phyloP scores from a whole-genome alignment of 2,797 vertebrate genomes.

The Acipenser oxyrinchus region DNA sequence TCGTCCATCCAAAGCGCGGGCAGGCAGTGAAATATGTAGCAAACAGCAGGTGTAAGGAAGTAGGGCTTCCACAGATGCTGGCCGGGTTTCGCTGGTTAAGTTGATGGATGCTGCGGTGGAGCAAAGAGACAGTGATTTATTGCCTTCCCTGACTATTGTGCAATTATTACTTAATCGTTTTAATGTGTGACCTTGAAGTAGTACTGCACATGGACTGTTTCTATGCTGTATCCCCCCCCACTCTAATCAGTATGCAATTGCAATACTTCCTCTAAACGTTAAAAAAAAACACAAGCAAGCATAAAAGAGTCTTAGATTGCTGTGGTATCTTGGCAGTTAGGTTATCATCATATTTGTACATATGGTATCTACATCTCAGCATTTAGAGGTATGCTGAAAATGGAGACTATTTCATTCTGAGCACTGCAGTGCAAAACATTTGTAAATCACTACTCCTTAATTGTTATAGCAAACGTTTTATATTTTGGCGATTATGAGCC shows the following conservation, averaged over 20 bases:
- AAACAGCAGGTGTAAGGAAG: neutral
- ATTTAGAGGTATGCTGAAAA: neutral
- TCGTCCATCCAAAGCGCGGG: neutral
- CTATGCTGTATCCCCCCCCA: conserved; percentile 8
- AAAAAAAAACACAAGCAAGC: no score
- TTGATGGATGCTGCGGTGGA: conserved; percentile 16
- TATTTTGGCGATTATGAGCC: no score
- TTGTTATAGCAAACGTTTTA: no score
- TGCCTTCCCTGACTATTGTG: conserved; percentile 42
- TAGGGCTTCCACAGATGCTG: neutral
- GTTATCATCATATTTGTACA: no score
- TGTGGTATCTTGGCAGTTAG: no score
- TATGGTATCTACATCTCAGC: no score
- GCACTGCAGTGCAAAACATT: no score
- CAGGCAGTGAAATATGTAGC: no score
- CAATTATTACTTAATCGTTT: conserved; percentile 28
- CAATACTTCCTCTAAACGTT: no score
- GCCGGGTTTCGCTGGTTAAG: conserved; percentile 23
- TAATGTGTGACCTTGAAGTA: neutral
- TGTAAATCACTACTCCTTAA: no score
- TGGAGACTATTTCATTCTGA: no score
- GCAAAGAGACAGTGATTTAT: conserved; percentile 46
- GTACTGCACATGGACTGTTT: conserved; percentile 14
- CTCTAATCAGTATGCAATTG: neutral
- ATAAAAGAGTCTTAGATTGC: no score